Conservation (phyloP, 2,797 vertebrate species). For the Diplodus sargus region DNA sequence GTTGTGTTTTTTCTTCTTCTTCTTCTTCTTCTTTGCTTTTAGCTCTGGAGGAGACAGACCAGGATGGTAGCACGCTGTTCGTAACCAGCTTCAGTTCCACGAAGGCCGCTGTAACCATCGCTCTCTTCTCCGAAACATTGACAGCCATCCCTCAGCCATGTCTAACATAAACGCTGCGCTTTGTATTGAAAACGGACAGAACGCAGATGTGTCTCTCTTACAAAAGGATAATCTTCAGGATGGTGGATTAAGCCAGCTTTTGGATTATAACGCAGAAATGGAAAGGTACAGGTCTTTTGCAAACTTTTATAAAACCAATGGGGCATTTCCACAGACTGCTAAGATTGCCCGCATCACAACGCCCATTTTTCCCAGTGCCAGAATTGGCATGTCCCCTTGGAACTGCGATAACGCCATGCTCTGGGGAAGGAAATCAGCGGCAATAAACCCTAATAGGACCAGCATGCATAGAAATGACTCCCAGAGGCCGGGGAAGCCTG, state of each 20-base stretch:
- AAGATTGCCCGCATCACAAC: constrained; percentile 97
- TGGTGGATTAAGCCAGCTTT: constrained; percentile 95
- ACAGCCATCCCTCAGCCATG: constrained; percentile 78
- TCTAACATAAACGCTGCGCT: constrained; percentile 95
- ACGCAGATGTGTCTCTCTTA: constrained; percentile 91
- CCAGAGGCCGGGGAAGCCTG: constrained; percentile 94
- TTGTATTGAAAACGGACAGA: constrained; percentile 94
- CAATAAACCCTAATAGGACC: constrained; percentile 91
- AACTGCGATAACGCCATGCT: constrained; percentile 97
- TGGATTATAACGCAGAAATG: constrained; percentile 99
- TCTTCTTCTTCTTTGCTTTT: constrained; percentile 65
- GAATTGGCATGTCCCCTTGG: constrained; percentile 97
- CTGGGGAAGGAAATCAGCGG: constrained; percentile 90
- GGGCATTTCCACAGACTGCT: constrained; percentile 95
- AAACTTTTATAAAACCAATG: constrained; percentile 96
- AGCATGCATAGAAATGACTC: constrained; percentile 95
- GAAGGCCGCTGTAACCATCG: constrained; percentile 73
- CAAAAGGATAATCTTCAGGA: constrained; percentile 96
- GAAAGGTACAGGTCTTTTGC: constrained; percentile 97
- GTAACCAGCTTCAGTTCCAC: constrained; percentile 80
- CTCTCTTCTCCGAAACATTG: constrained; percentile 70
- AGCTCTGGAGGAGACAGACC: constrained; percentile 81
- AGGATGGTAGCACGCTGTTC: constrained; percentile 84
- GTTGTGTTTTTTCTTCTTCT: constrained; percentile 57
- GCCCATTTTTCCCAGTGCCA: constrained; percentile 95